These are phyloP conservation scores for Listronotus oregonensis DNA, from an alignment of 1,140 invertebrate genomes.

Conservation along the genomic window DNA sequence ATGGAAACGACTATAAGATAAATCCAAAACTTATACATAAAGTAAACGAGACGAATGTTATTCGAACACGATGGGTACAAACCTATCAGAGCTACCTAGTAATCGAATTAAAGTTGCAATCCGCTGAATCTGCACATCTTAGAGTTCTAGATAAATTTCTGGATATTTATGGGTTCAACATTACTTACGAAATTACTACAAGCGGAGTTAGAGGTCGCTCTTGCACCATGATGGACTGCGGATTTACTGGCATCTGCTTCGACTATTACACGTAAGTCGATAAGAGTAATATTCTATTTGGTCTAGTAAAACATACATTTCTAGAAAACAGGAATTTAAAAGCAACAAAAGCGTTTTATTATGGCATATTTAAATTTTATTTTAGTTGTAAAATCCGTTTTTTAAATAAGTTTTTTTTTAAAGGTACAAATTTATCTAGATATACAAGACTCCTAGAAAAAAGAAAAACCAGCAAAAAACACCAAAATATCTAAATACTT, in stretches of 20 bases:
- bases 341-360: no score
- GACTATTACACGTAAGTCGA: slow-evolving; percentile 52
- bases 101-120: slow-evolving; percentile 73
- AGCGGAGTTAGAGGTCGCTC: slow-evolving; percentile 61
- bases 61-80: slow-evolving; percentile 66
- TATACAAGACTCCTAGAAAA: no score
- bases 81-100: slow-evolving; percentile 77
- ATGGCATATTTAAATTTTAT: no score
- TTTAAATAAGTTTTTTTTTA: no score
- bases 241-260: slow-evolving; percentile 79
- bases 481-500: no score
- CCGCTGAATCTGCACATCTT: slow-evolving; percentile 81
- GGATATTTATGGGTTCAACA: slow-evolving; percentile 89
- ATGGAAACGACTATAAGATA: slow-evolving; percentile 71
- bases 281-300: neutral
- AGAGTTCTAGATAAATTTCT: slow-evolving; percentile 78
- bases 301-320: no score
- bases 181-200: slow-evolving; percentile 81
- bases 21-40: slow-evolving; percentile 59
- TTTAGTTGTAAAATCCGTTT: no score
- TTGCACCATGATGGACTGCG: slow-evolving; percentile 79
- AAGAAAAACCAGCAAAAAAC: no score
- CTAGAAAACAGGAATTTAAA: no score
- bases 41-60: slow-evolving; percentile 72
- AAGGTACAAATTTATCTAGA: no score